These are phyloP conservation scores for Edolisoma coerulescens DNA, from an alignment of 2,113 vertebrate species.

Conservation along the genomic window DNA sequence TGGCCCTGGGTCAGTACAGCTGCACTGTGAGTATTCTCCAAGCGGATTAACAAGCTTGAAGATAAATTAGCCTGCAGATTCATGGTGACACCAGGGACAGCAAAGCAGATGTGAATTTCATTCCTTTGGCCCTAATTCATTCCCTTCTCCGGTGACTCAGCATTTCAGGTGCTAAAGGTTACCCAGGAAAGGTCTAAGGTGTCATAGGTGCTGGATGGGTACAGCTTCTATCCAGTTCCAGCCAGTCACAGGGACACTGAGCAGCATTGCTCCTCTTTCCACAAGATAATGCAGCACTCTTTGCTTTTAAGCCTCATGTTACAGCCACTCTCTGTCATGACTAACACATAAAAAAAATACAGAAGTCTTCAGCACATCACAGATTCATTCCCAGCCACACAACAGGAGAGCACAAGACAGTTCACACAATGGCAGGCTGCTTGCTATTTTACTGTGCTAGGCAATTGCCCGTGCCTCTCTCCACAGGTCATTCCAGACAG, in stretches of 20 bases:
- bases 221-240: not conserved
- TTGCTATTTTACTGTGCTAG: not conserved
- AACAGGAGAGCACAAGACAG: not conserved
- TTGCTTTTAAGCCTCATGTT: not conserved
- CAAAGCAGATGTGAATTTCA: not conserved
- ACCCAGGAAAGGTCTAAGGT: not conserved
- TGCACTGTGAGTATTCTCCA: not conserved
- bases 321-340: not conserved
- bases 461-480: no score
- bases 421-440: not conserved
- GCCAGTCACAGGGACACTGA: fast-evolving
- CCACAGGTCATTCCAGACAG: not conserved
- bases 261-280: not conserved
- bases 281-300: not conserved
- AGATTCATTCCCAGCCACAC: not conserved
- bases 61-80: not conserved
- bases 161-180: not conserved
- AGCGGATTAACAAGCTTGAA: not conserved
- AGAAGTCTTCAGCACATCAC: not conserved
- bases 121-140: not conserved
- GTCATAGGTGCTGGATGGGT: not conserved
- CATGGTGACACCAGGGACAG: not conserved
- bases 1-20: not conserved
- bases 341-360: not conserved
- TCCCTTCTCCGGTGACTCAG: not conserved